Evolutionary conservation across 2,888 invertebrate genomes (phyloP).

Genomic region (Drosophila vallismaia): DNA sequence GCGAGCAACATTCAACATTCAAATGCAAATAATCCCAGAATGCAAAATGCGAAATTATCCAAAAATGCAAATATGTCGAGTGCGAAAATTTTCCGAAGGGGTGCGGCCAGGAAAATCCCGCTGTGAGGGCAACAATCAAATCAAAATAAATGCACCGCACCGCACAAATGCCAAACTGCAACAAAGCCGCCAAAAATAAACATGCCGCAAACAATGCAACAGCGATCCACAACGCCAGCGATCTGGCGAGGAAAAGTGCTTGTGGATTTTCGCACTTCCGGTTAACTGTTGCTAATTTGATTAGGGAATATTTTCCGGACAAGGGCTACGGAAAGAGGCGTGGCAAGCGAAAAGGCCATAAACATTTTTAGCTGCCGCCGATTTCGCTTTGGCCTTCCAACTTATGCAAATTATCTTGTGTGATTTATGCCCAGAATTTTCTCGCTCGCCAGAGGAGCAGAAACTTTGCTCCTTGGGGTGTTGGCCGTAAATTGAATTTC

Average conservation of each 20-base stretch:
- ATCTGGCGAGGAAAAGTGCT: slow-evolving; percentile 47
- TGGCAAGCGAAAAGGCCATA: slow-evolving; percentile 35
- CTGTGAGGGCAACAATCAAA: slow-evolving; percentile 73
- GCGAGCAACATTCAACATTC: slow-evolving; percentile 72
- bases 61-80: slow-evolving; percentile 62
- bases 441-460: slow-evolving; percentile 14
- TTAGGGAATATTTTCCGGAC: slow-evolving; percentile 68
- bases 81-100: slow-evolving; percentile 15
- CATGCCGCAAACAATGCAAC: slow-evolving; percentile 47
- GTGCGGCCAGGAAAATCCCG: slow-evolving; percentile 44
- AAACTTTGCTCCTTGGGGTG: slow-evolving; percentile 58
- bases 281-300: slow-evolving; percentile 82
- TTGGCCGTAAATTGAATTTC: slow-evolving; percentile 22
- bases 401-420: slow-evolving; percentile 66
- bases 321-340: background rate
- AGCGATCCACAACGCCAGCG: background rate
- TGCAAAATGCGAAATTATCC: slow-evolving; percentile 47
- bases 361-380: slow-evolving; percentile 51
- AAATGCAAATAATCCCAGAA: slow-evolving; percentile 64
- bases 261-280: slow-evolving; percentile 70
- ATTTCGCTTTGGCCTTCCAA: slow-evolving; percentile 60
- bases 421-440: slow-evolving; percentile 59
- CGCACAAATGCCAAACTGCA: slow-evolving; percentile 46
- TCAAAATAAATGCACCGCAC: slow-evolving; percentile 72
- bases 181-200: slow-evolving; percentile 42